These are phyloP conservation scores for Thumatha senex DNA, from an alignment of 2,888 invertebrate species.

Conservation along the genomic window DNA sequence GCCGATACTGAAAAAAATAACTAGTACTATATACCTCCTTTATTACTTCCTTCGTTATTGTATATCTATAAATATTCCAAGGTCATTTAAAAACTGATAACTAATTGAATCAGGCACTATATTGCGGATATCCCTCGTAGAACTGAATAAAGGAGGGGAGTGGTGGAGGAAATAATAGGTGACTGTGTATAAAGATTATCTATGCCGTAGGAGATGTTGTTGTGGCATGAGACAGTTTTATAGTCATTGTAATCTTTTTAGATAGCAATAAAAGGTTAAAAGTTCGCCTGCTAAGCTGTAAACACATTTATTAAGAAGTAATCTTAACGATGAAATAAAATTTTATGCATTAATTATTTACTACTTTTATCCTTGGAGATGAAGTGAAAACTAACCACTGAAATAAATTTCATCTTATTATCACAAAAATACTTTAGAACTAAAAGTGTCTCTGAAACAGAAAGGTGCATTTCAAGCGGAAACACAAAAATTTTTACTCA, in stretches of 20 bases:
- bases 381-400: neutral
- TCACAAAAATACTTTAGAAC: too few species aligned
- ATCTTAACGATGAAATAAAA: neutral
- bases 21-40: conserved; percentile 17
- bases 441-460: too few species aligned
- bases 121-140: too few species aligned
- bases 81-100: conserved; percentile 11
- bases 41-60: neutral
- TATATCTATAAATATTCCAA: conserved; percentile 17
- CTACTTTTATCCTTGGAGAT: neutral
- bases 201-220: too few species aligned
- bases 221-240: too few species aligned
- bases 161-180: too few species aligned
- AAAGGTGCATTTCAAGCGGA: too few species aligned
- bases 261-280: neutral
- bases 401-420: too few species aligned
- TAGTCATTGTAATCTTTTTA: neutral
- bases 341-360: neutral
- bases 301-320: neutral
- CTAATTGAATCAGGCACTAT: too few species aligned
- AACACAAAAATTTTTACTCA: too few species aligned
- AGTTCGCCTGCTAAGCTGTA: neutral
- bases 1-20: conserved; percentile 22
- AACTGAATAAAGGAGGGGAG: too few species aligned
- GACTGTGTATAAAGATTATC: too few species aligned